These are phyloP conservation scores for Sarcoramphus papa DNA, from an alignment of 2,797 vertebrate genomes.

Conservation along the genomic window DNA sequence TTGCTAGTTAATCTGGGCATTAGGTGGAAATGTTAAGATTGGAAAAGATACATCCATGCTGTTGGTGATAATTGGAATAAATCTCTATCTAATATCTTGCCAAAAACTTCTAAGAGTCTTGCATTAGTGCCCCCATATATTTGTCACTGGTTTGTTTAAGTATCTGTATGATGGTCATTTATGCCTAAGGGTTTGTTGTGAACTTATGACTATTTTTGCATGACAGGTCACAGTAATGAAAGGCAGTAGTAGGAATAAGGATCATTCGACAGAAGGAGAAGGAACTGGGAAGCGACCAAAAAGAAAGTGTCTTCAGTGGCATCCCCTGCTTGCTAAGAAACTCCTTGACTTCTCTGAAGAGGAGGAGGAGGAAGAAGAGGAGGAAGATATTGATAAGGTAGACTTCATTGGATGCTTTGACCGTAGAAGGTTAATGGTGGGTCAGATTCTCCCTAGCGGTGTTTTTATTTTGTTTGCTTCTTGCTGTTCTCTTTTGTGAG, in stretches of 20 bases:
- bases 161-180: neutral
- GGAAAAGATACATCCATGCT: neutral
- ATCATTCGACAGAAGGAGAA: constrained; percentile 88
- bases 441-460: neutral
- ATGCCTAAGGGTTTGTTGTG: neutral
- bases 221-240: constrained; percentile 90
- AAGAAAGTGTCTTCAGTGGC: constrained; percentile 98
- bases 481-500: neutral
- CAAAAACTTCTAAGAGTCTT: neutral
- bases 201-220: neutral
- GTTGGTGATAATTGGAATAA: neutral
- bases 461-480: neutral
- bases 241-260: constrained; percentile 92
- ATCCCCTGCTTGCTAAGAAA: constrained; percentile 96
- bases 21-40: neutral
- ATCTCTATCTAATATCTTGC: neutral
- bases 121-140: neutral
- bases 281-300: constrained; percentile 91
- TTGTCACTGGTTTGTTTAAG: neutral
- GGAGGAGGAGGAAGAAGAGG: constrained; percentile 94
- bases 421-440: neutral
- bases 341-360: constrained; percentile 95
- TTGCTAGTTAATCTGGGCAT: neutral
- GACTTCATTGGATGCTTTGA: neutral
- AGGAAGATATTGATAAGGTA: constrained; percentile 94